A percentile compares a stretch with the other conserved stretches of the same genome.
Evolutionary conservation across 2,113 vertebrate genomes (phyloP).

Genomic region (Aegotheles bennettii): DNA sequence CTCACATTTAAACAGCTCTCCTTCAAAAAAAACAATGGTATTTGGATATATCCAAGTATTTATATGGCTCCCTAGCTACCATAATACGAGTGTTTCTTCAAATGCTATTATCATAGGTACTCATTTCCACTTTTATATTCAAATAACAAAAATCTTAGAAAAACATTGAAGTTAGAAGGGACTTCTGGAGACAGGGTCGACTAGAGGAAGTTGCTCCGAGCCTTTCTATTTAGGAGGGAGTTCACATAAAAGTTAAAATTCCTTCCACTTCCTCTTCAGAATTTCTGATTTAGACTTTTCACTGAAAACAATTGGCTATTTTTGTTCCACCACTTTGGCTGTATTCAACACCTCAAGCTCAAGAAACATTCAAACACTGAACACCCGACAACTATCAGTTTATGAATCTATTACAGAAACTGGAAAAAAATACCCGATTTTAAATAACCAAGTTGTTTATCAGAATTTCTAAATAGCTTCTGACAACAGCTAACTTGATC

Average conservation of each 20-base stretch:
- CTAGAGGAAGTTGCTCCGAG: not conserved
- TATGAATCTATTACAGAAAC: not conserved
- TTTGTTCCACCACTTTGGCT: not conserved
- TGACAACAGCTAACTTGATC: not conserved
- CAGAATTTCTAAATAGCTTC: not conserved
- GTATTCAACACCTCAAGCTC: not conserved
- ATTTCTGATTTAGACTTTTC: not conserved
- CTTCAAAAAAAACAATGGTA: not conserved
- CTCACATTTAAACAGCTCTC: not conserved
- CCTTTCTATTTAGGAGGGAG: not conserved
- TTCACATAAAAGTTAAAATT: not conserved
- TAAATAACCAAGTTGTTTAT: not conserved
- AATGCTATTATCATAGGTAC: not conserved
- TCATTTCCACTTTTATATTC: not conserved
- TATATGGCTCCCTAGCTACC: not conserved
- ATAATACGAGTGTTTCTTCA: not conserved
- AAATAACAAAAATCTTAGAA: too few relatives aligned
- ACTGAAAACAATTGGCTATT: not conserved
- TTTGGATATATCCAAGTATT: not conserved
- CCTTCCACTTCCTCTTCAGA: too few relatives aligned
- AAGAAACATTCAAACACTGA: not conserved
- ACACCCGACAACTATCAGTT: not conserved
- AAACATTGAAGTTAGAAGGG: not conserved
- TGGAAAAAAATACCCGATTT: not conserved
- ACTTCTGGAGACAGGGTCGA: not conserved